Percentiles rank a stretch among this genome's conserved stretches.
Evolutionary conservation across 2,113 vertebrate genomes (phyloP).

Genomic region (Indicator maculatus): DNA sequence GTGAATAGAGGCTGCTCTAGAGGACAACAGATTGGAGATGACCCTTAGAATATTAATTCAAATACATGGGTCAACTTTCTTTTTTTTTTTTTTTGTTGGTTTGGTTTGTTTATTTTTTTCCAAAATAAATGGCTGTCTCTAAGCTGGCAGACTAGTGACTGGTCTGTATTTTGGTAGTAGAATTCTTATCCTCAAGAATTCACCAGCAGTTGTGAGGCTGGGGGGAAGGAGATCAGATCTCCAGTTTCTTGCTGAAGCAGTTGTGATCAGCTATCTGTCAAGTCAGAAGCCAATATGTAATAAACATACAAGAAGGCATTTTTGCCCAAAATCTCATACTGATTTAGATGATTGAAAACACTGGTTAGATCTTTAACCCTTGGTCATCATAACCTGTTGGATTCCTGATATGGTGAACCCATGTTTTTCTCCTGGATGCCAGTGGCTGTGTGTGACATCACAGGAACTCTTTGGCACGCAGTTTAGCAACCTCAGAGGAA

Average conservation of each 20-base stretch:
- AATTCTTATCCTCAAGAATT: neutral
- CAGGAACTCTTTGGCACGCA: neutral
- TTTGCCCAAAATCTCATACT: neutral
- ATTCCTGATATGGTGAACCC: neutral
- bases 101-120: neutral
- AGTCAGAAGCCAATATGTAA: neutral
- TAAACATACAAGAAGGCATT: neutral
- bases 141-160: neutral
- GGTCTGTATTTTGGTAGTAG: neutral
- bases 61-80: neutral
- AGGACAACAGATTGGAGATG: neutral
- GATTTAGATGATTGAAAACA: neutral
- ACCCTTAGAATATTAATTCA: neutral
- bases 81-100: neutral
- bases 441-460: neutral
- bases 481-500: neutral
- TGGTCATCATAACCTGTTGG: neutral
- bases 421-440: neutral
- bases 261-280: neutral
- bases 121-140: neutral
- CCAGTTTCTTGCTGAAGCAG: neutral
- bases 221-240: rapidly evolving
- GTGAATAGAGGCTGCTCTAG: neutral
- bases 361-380: neutral
- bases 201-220: neutral